Evolutionary conservation across 2,113 vertebrate genomes (phyloP), one percentile per base, ranked within the genome.

Genomic region (Paracanthobrama guichenoti): DNA sequence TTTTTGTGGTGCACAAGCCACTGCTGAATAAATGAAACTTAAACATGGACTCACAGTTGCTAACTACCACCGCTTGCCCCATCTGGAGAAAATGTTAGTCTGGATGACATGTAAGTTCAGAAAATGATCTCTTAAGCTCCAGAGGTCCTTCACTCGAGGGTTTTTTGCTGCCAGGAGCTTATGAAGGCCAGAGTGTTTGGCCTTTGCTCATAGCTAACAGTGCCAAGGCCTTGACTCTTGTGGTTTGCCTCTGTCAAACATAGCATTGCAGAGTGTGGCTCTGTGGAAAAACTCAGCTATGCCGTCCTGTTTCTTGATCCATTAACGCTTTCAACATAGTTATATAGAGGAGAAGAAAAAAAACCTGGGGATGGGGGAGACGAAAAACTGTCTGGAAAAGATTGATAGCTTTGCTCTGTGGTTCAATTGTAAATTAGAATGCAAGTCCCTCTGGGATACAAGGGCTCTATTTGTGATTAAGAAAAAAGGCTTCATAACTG

Each of bases 391-490:
- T 92, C 95, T 96, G 92, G 94, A 93, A 95, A 95, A 97, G 97
- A 99, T 99, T 97, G 97, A 98, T 99, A 96, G 96, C 95, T 96
- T 96, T 96, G 96, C 96, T 98, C 96, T 96, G 95, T 94, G 96
- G 96, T 98, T 99, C 96, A 98, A 96, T 97, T 97, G 96, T 97
- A 98, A 98, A 99, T 99, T 97, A 97, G 96, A 97, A 98, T 95
- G 94, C 95, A 95, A 95, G 93, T 95, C 96, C 95, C 97, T 95
- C 93, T 93, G 96, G 96, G 96, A 97, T 94, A 95, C 95, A 95
- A 92, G 94, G 94, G 94, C 96, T 95, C 95, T 96, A 97, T 97
- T 97, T 98, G 97, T 98, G 96, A 98, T 98, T 98, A 97, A 97
- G 97, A 97, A 98, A 97, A 86, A 97, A 97, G 95, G 95, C 93